Evolutionary conservation across 2,888 invertebrate species (phyloP), one percentile per base, ranked within the genome.

Genomic region (Hecatera dysodea): DNA sequence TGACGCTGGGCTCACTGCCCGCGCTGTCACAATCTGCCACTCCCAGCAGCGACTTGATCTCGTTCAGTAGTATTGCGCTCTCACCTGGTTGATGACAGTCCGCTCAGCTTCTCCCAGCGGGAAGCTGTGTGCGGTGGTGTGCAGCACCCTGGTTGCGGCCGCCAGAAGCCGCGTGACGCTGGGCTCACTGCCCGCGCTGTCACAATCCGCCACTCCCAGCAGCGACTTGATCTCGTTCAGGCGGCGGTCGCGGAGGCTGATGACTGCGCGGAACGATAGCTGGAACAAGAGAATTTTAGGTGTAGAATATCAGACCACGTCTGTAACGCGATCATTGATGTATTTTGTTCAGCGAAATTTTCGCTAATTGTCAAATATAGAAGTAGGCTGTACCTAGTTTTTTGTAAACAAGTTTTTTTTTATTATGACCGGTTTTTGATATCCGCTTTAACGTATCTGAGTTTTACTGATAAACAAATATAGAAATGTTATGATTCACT

Each of bases 101-200:
- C 97, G 93, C 89, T 97, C 97, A 6, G 97, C 97, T 72, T 97
- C 97, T 6, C 96, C 96, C 63, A 97, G 93, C 7, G 97, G 97
- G 92, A 97, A 98, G 67, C 96, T 96, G 67, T 98, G 97, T 0
- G 97, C 97, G 0, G 98, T 97, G 81, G 97, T 96, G 69, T 97
- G 96, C 83, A 98, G 92, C 90, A 98, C 97, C 46, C 97, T 92
- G 66, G 97, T 96, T 66, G 98, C 96, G 8, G 97, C 96, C 27
- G 96, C 92, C 81, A 96, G 93, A 80, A 97, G 91, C 62, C 97
- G 93, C 33, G 96, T 86, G 12, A 95, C 91, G 29, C 92, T 87
- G 1, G 95, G 93, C 52, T 88, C 94, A 86, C 61, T 71, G 27
- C 77, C 71, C 39, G 67, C 89, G 56, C 89, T 86, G 67, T 95